Evolutionary conservation across 2,888 invertebrate species (phyloP).

Genomic region (Achlya flavicornis): DNA sequence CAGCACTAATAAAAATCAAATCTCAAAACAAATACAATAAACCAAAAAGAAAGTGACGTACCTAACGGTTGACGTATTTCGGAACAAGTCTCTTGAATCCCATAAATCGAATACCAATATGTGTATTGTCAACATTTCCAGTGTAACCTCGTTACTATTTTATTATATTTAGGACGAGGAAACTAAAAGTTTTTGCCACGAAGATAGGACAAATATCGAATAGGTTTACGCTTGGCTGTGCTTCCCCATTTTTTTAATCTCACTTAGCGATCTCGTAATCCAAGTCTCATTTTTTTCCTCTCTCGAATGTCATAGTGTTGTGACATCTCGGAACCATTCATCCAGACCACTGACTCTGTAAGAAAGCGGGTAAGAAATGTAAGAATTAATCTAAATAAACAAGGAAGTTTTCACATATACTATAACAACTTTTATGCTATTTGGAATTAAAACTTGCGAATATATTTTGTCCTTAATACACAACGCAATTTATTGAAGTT

Average conservation of each 20-base stretch:
- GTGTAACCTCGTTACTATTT: conserved; percentile 11
- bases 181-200: conserved; percentile 27
- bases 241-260: conserved; percentile 46
- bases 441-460: not conserved
- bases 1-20: not conserved
- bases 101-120: conserved; percentile 11
- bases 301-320: conserved; percentile 23
- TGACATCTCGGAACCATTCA: conserved; percentile 33
- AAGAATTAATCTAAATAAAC: conserved; percentile 17
- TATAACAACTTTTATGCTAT: conserved; percentile 1
- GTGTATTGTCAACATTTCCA: conserved; percentile 9
- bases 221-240: conserved; percentile 26
- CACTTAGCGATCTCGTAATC: conserved; percentile 40
- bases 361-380: conserved; percentile 21
- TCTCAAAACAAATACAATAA: not conserved
- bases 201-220: conserved; percentile 34
- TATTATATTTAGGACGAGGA: conserved; percentile 17
- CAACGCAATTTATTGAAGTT: not conserved
- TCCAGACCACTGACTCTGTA: conserved; percentile 36
- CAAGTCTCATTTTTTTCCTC: conserved; percentile 23
- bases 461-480: not conserved
- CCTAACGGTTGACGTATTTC: conserved; percentile 4
- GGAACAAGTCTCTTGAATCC: conserved; percentile 3
- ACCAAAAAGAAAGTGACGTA: conserved; percentile 4
- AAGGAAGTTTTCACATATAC: conserved; percentile 8